phyloP scores from a whole-genome alignment of 2,888 invertebrate genomes.

The Pyrgus malvae region DNA sequence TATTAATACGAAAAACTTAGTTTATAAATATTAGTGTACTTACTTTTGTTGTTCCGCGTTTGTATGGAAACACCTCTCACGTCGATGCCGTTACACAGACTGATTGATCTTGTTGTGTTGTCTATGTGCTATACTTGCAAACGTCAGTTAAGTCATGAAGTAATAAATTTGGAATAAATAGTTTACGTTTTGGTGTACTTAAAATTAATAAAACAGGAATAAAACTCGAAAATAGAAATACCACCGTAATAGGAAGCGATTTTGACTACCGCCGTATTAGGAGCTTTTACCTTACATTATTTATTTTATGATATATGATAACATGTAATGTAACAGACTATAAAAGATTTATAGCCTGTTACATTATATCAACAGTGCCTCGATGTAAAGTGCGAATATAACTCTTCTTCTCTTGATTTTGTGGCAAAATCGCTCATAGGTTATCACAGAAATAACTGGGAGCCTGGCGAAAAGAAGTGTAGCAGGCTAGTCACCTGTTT shows the following conservation, averaged over 20 bases:
- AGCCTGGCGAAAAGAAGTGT: too few species aligned
- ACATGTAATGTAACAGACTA: too few species aligned
- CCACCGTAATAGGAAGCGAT: constrained; percentile 29
- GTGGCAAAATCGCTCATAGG: too few species aligned
- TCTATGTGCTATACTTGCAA: constrained; percentile 17
- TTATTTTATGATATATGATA: too few species aligned
- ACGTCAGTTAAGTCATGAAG: background rate
- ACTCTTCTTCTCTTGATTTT: too few species aligned
- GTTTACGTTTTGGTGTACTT: constrained; percentile 23
- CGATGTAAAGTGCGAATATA: too few species aligned
- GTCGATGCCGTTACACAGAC: constrained; percentile 14
- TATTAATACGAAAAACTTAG: background rate
- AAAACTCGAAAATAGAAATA: constrained; percentile 27
- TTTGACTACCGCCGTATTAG: constrained; percentile 28
- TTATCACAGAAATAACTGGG: too few species aligned
- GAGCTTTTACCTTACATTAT: constrained; percentile 22
- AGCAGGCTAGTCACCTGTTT: too few species aligned
- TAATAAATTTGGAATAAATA: constrained; percentile 11
- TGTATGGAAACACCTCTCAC: constrained; percentile 22
- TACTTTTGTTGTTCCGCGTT: constrained; percentile 27
- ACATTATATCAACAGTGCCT: too few species aligned
- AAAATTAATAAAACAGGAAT: constrained; percentile 15
- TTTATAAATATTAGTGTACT: constrained; percentile 21
- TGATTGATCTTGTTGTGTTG: constrained; percentile 6
- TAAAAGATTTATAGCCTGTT: too few species aligned